Evolutionary conservation across 1,140 invertebrate genomes (phyloP).

Genomic region (Gonioctena quinquepunctata): DNA sequence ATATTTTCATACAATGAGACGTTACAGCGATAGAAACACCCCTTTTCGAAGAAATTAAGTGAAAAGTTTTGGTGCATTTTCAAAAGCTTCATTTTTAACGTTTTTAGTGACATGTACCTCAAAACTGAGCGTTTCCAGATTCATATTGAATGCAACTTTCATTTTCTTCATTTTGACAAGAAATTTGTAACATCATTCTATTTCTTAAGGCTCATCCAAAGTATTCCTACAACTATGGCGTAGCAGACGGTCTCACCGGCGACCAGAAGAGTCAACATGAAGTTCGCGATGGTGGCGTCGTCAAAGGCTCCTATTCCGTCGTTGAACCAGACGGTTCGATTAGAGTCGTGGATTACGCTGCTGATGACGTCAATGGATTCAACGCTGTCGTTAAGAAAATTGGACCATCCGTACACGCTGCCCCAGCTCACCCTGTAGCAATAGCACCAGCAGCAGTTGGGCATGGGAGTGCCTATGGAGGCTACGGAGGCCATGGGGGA

Average conservation of each 20-base stretch:
- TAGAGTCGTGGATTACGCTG: constrained; percentile 64
- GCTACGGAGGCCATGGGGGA: neutral
- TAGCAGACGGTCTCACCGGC: constrained; percentile 65
- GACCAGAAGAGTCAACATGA: constrained; percentile 67
- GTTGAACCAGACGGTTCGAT: constrained; percentile 65
- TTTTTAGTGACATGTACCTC: no score
- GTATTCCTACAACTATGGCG: constrained; percentile 68
- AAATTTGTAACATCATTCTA: no score
- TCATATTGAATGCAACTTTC: no score
- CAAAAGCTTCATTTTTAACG: no score
- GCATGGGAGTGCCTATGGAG: neutral
- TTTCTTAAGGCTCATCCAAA: constrained; percentile 59
- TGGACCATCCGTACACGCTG: constrained; percentile 42
- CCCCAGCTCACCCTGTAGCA: neutral
- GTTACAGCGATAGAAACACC: no score
- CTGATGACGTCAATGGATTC: constrained; percentile 65
- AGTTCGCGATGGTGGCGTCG: constrained; percentile 61
- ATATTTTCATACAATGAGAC: no score
- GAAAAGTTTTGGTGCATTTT: no score
- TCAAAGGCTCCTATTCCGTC: constrained; percentile 58
- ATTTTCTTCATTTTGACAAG: no score
- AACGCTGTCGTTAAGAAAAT: constrained; percentile 64
- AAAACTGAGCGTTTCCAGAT: no score
- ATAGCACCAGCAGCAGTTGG: no score
- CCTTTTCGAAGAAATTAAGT: no score